phyloP scores from a whole-genome alignment of 2,113 vertebrate species.

The Dolichotis patagonum region DNA sequence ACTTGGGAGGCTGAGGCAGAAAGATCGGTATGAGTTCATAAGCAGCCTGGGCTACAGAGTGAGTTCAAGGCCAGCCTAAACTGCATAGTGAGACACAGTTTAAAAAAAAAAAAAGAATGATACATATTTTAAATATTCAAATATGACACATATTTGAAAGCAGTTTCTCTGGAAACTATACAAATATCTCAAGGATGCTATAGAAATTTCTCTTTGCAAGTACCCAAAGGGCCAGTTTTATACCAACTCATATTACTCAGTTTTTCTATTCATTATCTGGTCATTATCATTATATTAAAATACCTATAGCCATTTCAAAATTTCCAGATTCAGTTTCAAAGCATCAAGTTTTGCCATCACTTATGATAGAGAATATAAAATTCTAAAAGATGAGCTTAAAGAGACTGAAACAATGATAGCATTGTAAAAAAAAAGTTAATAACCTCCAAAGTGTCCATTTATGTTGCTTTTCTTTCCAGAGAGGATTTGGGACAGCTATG shows the following conservation, averaged over 20 bases:
- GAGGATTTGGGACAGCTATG: neutral
- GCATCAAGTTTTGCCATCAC: neutral
- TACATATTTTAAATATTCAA: neutral
- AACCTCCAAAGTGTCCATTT: neutral
- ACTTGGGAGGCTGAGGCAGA: neutral
- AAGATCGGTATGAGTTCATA: neutral
- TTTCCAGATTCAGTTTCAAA: slow-evolving; percentile 42
- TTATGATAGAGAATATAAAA: slow-evolving; percentile 31
- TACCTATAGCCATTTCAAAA: slow-evolving; percentile 46
- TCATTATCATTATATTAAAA: too few species aligned
- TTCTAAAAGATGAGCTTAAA: neutral
- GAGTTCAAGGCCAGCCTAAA: neutral
- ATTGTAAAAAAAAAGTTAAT: neutral
- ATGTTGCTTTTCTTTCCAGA: slow-evolving; percentile 30
- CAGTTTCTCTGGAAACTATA: slow-evolving; percentile 6
- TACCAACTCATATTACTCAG: neutral
- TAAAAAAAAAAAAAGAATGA: neutral
- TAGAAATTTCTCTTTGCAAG: slow-evolving; percentile 17
- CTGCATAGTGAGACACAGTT: neutral
- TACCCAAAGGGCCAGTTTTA: neutral
- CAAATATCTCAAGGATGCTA: slow-evolving; percentile 40
- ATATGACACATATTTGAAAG: slow-evolving; percentile 22
- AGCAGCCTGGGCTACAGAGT: neutral
- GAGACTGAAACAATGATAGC: neutral
- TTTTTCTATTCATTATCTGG: slow-evolving; percentile 48